Evolutionary conservation across 2,888 invertebrate species (phyloP).

Genomic region (Trissoscelio sp.): DNA sequence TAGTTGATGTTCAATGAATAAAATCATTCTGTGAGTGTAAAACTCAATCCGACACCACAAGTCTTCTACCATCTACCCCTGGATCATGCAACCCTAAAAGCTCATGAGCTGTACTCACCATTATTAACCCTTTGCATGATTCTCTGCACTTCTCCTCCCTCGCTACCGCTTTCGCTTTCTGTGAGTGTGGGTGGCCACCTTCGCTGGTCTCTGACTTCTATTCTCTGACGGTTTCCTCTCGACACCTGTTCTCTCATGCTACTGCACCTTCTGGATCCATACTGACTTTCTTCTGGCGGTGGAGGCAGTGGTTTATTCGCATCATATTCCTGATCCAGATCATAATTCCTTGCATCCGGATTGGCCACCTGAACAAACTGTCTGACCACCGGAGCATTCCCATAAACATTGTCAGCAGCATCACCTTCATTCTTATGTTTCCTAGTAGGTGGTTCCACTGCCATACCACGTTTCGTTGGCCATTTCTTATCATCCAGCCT

Average conservation of each 20-base stretch:
- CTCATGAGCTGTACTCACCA: constrained; percentile 72
- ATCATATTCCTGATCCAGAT: constrained; percentile 75
- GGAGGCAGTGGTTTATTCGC: constrained; percentile 84
- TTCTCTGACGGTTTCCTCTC: constrained; percentile 14
- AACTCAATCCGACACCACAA: no score
- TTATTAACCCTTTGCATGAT: constrained; percentile 84
- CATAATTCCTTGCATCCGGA: constrained; percentile 54
- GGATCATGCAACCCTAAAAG: constrained; percentile 3
- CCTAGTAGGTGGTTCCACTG: constrained; percentile 80
- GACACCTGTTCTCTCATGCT: constrained; percentile 68
- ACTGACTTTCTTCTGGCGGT: constrained; percentile 73
- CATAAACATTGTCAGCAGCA: constrained; percentile 62
- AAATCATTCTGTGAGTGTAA: no score
- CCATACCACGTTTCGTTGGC: constrained; percentile 84
- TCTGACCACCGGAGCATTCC: constrained; percentile 34
- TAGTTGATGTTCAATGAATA: no score
- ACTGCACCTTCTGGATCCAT: constrained; percentile 69
- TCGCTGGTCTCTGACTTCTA: constrained; percentile 68
- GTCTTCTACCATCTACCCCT: not conserved
- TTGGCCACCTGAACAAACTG: constrained; percentile 12
- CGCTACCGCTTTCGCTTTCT: constrained; percentile 89
- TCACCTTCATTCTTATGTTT: constrained; percentile 75
- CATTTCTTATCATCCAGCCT: constrained; percentile 78
- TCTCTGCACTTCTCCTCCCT: constrained; percentile 89
- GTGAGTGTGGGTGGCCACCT: constrained; percentile 73